Evolutionary conservation across 2,113 vertebrate species (phyloP), one percentile per base, ranked within the genome.

Genomic region (Zosterops lateralis): DNA sequence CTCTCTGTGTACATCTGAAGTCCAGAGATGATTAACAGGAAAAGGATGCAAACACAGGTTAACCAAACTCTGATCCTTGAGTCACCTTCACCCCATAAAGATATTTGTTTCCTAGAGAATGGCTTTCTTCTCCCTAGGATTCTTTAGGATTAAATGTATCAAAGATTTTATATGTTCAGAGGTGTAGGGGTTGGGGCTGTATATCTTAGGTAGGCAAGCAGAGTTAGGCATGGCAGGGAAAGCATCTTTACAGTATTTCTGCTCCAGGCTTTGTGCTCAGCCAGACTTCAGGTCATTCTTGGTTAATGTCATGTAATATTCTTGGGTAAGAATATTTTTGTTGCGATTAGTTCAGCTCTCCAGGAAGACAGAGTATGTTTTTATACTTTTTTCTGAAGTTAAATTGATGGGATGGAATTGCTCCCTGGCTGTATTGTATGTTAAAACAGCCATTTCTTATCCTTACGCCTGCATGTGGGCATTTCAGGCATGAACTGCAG

Each of bases 401-500:
- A 71, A 83, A 77, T 56, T 45, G 40, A 31, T 80, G 48, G 82
- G 57, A 78, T 42, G 61, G 53, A 90, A 42, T 87, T 78, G 31
- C 5, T 95, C 36, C 22, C 48, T 88, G 13, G 3, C 72, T 78
- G 62, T 54, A 42, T 9, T 93, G 44, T 71, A 50, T 40, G n/a
- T 61, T 68, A 65, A 93, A 95, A 34, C n/a, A 90, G 68, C 61
- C 14, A 25, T 87, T 91, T 94, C 50, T 36, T 80, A 51, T 36
- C 67, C 51, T 36, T 81, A 31, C 0, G 13, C 47, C 72, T 88
- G 82, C 56, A 53, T 77, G 60, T 92, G 84, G 84, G 60, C 89
- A 95, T 89, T 92, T 91, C 34, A 80, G 75, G 78, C 62, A 31
- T 87, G 82, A 92, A 53, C 75, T 86, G 68, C 26, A 4, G 34